Percentiles rank a stretch among this genome's conserved stretches.
phyloP scores from a whole-genome alignment of 2,888 invertebrate species.

The Drosophila vallismaia region DNA sequence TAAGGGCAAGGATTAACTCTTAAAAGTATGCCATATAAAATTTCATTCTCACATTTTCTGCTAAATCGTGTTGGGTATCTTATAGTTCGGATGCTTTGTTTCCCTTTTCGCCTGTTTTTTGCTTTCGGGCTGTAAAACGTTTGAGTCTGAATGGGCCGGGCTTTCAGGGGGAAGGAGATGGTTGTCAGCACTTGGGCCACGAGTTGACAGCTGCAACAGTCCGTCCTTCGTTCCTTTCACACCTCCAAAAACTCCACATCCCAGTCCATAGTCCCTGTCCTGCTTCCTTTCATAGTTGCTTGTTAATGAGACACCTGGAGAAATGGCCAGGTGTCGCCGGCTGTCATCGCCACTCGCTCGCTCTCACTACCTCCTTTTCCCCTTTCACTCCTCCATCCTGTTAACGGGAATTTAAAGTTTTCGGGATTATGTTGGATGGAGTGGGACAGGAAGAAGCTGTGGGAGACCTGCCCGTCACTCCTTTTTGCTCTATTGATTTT shows the following conservation, averaged over 20 bases:
- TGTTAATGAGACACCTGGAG: constrained; percentile 66
- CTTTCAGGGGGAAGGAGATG: neutral
- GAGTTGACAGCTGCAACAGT: constrained; percentile 46
- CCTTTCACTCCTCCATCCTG: constrained; percentile 2
- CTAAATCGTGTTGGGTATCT: constrained; percentile 9
- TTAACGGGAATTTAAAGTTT: constrained; percentile 27
- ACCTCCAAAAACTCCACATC: constrained; percentile 8
- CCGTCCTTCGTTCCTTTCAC: constrained; percentile 29
- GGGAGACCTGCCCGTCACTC: constrained; percentile 62
- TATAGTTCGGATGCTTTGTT: neutral
- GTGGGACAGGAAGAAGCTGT: constrained; percentile 4
- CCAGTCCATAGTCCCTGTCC: constrained; percentile 5
- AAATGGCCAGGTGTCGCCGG: constrained; percentile 35
- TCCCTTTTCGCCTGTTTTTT: neutral
- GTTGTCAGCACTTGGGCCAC: constrained; percentile 10
- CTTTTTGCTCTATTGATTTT: constrained; percentile 83
- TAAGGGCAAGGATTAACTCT: neutral
- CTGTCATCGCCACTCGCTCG: constrained; percentile 23
- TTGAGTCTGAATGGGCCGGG: constrained; percentile 63
- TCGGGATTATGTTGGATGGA: constrained; percentile 10
- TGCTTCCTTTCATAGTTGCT: constrained; percentile 29
- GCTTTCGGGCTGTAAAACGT: constrained; percentile 55
- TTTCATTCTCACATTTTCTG: no score
- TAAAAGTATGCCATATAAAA: neutral
- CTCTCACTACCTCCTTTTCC: neutral